Evolutionary conservation across 2,797 vertebrate species (phyloP), one percentile per base, ranked within the genome.

Genomic region (Sebastes diaconus): DNA sequence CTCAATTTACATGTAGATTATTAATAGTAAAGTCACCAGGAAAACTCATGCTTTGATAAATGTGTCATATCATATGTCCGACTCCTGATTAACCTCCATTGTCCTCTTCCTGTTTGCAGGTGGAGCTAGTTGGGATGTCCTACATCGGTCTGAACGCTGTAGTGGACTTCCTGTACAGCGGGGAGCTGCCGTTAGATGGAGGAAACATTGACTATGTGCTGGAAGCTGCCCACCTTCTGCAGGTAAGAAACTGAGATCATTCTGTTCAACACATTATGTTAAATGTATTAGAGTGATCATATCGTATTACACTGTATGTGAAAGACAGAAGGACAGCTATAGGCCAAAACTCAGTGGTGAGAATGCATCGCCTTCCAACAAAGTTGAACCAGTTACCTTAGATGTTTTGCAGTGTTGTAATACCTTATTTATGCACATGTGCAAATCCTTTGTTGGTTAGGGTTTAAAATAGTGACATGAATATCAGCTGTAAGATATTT

Each of bases 101-200:
- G 4, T 68, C 25, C 13, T 67, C 63, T 34, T 25, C 2, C 68
- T 73, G 9, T 60, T 8, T 59, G 9, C 68, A 95, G 92, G 98
- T 99, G 39, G 97, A 97, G 86, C 95, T 99, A 55, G 94, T 98
- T 0, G 98, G 98, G 0, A 92, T 97, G 58, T 99, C 98, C 3
- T 96, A 94, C 29, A 80, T 97, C 0, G 98, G 98, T 2, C 96
- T 99, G 18, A 97, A 96, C 82, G 95, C 97, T 0, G 97, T 98
- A 58, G 95, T 99, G 85, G 97, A 99, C 94, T 99, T 99, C 83
- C 90, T 99, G 50, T 99, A 99, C 0, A 96, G 96, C 0, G 96
- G 97, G 0, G 96, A 99, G 90, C 93, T 99, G 83, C 95, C 92
- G 0, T 84, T 99, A 63, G 97, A 99, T 0, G 97, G 97, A 0